Percentiles rank a stretch among this genome's conserved stretches.
phyloP scores from a whole-genome alignment of 2,113 vertebrate genomes.

The Notarius quadriscutis region DNA sequence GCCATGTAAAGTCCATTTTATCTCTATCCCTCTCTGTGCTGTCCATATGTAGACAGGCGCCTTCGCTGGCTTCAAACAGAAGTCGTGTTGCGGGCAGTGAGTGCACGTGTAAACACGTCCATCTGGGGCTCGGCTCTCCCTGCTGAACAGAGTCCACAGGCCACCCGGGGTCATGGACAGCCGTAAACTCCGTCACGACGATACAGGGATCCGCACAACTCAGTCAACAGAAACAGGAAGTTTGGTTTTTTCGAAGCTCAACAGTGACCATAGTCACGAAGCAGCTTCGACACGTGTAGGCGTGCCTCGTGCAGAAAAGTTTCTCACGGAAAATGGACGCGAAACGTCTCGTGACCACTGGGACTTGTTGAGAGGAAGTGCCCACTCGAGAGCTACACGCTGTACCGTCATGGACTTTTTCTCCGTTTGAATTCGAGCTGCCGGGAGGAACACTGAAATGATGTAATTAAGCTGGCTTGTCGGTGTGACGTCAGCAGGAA shows the following conservation, averaged over 20 bases:
- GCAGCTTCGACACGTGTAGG: neutral
- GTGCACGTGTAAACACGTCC: constrained; percentile 73
- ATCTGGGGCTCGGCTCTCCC: constrained; percentile 60
- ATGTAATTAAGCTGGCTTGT: too few relatives aligned
- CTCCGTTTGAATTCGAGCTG: too few relatives aligned
- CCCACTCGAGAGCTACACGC: too few relatives aligned
- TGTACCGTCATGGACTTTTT: too few relatives aligned
- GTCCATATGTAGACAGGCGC: constrained; percentile 69
- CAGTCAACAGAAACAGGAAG: neutral
- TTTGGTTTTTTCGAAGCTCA: neutral
- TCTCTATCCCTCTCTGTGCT: constrained; percentile 64
- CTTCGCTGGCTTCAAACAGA: constrained; percentile 63
- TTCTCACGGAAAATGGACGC: neutral
- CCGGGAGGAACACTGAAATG: too few relatives aligned
- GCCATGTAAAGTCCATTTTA: constrained; percentile 70
- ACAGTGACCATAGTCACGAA: neutral
- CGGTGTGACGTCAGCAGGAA: too few relatives aligned
- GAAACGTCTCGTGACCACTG: neutral
- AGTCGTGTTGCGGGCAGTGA: constrained; percentile 62
- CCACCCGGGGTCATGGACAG: neutral
- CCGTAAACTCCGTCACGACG: neutral
- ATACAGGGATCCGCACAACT: neutral
- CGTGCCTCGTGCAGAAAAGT: neutral
- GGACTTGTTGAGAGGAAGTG: too few relatives aligned
- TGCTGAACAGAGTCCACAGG: neutral